Evolutionary conservation across 2,797 vertebrate genomes (phyloP).

Genomic region (Benthosema pterotum): DNA sequence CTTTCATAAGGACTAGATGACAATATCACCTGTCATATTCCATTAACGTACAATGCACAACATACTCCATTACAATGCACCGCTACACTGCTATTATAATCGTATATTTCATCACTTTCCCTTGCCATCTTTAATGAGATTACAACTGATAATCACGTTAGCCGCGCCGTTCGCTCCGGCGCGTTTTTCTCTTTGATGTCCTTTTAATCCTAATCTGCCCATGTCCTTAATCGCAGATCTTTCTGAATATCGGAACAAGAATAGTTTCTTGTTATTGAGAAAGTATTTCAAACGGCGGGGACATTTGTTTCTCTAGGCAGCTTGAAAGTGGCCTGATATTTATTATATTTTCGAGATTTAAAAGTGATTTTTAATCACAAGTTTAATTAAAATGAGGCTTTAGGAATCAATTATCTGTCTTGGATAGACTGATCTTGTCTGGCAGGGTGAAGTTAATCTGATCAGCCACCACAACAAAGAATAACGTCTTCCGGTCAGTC

Average conservation of each 20-base stretch:
- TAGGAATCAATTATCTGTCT: slow-evolving; percentile 16
- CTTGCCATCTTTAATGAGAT: slow-evolving; percentile 62
- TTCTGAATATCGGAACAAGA: slow-evolving; percentile 56
- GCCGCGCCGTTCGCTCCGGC: slow-evolving; percentile 37
- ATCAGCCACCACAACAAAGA: slow-evolving; percentile 13
- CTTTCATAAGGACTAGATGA: slow-evolving; percentile 46
- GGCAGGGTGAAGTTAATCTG: slow-evolving; percentile 16
- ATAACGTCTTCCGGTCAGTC: slow-evolving; percentile 5
- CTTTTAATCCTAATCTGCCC: slow-evolving; percentile 60
- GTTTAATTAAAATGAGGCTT: slow-evolving; percentile 11
- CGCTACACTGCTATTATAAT: slow-evolving; percentile 54
- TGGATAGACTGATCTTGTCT: slow-evolving; percentile 26
- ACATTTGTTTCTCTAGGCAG: slow-evolving; percentile 1
- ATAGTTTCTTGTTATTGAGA: slow-evolving; percentile 48
- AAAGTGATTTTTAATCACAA: slow-evolving; percentile 16
- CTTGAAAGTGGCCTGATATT: slow-evolving; percentile 18
- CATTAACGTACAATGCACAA: background rate
- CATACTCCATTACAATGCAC: slow-evolving; percentile 52
- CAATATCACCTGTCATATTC: slow-evolving; percentile 52
- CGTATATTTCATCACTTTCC: slow-evolving; percentile 52
- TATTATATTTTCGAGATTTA: background rate
- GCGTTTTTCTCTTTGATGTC: slow-evolving; percentile 57
- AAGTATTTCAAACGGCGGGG: slow-evolving; percentile 45
- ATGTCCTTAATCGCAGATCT: slow-evolving; percentile 69
- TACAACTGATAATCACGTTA: slow-evolving; percentile 69